Evolutionary conservation across 2,888 invertebrate species (phyloP).

Genomic region (Trissolcus japonicus): DNA sequence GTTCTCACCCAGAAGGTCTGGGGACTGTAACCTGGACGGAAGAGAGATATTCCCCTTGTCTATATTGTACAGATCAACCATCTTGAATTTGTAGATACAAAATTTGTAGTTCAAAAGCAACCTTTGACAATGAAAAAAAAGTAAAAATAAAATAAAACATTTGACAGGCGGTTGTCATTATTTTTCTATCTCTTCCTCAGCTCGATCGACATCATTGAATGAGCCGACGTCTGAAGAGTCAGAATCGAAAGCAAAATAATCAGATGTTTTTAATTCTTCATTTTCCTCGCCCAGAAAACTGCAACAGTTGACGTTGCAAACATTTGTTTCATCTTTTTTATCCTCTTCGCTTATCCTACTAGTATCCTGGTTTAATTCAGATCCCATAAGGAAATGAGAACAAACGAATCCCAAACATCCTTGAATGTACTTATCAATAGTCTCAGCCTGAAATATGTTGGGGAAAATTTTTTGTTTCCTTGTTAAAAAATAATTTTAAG

Average conservation of each 20-base stretch:
- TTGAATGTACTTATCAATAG: slow-evolving; percentile 46
- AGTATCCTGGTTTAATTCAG: too few species aligned
- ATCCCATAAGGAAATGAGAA: not conserved
- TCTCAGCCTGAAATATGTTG: slow-evolving; percentile 5
- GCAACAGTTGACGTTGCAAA: too few species aligned
- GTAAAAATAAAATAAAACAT: slow-evolving; percentile 3
- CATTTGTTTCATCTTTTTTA: too few species aligned
- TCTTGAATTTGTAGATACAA: slow-evolving; percentile 2
- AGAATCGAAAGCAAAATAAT: slow-evolving; percentile 23
- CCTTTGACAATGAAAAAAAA: too few species aligned
- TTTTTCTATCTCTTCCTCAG: slow-evolving; percentile 17
- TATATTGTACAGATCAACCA: slow-evolving; percentile 40
- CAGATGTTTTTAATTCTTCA: slow-evolving; percentile 23
- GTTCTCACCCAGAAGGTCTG: slow-evolving; percentile 39
- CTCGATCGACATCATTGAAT: not conserved
- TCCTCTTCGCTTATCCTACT: too few species aligned
- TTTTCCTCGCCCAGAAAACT: slow-evolving; percentile 4
- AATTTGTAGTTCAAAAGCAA: too few species aligned
- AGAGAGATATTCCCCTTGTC: slow-evolving; percentile 45
- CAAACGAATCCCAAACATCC: slow-evolving; percentile 59
- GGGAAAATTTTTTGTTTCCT: slow-evolving; percentile 3
- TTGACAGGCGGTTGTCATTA: slow-evolving; percentile 17
- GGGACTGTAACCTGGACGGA: slow-evolving; percentile 60
- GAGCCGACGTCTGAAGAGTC: slow-evolving; percentile 7
- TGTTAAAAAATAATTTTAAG: too few species aligned